Conservation (phyloP, 2,888 invertebrate species). For the Noctua fimbriata region DNA sequence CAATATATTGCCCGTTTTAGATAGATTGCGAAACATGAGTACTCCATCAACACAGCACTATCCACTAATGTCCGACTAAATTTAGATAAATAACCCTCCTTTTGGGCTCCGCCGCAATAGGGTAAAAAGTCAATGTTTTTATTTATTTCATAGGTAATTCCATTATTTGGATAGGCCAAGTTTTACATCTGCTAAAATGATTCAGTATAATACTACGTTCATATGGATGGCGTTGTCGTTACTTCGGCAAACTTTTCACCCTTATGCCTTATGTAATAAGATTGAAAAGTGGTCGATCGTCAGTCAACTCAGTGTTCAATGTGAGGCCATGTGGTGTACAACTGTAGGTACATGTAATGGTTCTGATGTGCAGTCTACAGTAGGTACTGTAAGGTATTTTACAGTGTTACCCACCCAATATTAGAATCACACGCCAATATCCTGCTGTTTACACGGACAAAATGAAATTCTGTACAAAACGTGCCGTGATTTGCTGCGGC, state of each 20-base stretch:
- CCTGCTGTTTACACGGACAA: background rate
- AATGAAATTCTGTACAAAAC: background rate
- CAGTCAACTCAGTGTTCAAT: too few species aligned
- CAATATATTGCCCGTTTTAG: slow-evolving; percentile 21
- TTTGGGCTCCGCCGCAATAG: background rate
- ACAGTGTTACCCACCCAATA: background rate
- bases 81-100: background rate
- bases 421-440: background rate
- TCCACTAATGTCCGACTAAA: background rate
- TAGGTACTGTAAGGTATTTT: background rate
- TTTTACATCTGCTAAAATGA: background rate
- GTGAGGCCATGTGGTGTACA: too few species aligned
- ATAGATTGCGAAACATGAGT: slow-evolving; percentile 20
- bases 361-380: background rate
- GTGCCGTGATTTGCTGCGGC: background rate
- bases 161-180: background rate
- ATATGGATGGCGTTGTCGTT: background rate
- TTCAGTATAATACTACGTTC: background rate
- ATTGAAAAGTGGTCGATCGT: too few species aligned
- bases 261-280: too few species aligned
- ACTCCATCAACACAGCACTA: background rate
- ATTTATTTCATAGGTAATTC: background rate
- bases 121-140: background rate
- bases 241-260: background rate
- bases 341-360: background rate